phyloP scores from a whole-genome alignment of 1,140 invertebrate species.

The Drosophila neocordata region DNA sequence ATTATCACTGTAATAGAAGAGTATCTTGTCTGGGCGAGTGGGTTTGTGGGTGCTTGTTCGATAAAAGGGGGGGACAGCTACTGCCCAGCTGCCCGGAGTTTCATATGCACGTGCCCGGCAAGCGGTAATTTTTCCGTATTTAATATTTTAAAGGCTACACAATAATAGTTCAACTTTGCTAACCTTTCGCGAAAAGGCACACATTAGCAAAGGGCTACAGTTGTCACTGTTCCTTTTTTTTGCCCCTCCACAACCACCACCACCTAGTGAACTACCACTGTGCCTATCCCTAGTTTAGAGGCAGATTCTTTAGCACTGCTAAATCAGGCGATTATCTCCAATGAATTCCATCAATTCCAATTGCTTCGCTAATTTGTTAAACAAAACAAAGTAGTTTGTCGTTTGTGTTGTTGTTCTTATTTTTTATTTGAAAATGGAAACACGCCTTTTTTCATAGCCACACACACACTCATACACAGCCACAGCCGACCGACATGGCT shows the following conservation, averaged over 20 bases:
- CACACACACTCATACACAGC: slow-evolving; percentile 30
- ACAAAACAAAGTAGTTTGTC: slow-evolving; percentile 46
- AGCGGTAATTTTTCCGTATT: background rate
- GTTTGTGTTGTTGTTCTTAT: slow-evolving; percentile 20
- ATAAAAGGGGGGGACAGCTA: too few relatives aligned
- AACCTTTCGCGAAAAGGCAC: slow-evolving; percentile 8
- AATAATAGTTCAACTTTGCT: background rate
- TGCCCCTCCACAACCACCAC: too few relatives aligned
- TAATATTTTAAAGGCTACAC: background rate
- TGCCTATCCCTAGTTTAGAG: background rate
- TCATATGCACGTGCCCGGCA: slow-evolving; percentile 13
- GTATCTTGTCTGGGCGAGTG: background rate
- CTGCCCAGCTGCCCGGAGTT: background rate
- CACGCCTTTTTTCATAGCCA: slow-evolving; percentile 70
- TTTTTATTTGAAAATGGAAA: slow-evolving; percentile 52
- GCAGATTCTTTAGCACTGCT: background rate
- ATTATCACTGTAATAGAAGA: background rate
- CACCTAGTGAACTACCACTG: background rate
- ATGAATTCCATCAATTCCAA: slow-evolving; percentile 15
- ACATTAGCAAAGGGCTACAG: slow-evolving; percentile 10
- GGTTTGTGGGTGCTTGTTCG: background rate
- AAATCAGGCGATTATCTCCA: slow-evolving; percentile 1
- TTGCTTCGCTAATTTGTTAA: slow-evolving; percentile 31
- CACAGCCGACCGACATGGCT: slow-evolving; percentile 18
- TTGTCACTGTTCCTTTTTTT: background rate